Evolutionary conservation across 2,888 invertebrate species (phyloP).

Genomic region (Hydropsyche betteni): DNA sequence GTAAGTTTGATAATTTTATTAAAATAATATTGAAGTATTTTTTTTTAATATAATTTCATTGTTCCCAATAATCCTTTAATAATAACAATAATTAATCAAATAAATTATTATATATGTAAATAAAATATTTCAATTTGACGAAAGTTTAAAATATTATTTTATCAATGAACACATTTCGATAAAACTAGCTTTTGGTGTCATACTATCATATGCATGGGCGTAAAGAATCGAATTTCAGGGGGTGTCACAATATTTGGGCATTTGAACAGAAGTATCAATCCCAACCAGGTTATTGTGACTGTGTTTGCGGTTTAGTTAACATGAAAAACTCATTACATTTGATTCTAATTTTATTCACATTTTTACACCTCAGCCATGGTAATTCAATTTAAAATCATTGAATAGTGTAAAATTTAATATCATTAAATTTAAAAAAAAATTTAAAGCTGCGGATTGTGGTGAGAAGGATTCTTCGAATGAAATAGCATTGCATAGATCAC

Average conservation of each 20-base stretch:
- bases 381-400: not conserved
- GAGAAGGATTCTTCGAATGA: constrained; percentile 56
- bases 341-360: constrained; percentile 1
- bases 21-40: not conserved
- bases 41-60: not conserved
- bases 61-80: no score
- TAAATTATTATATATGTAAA: no score
- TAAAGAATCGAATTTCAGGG: constrained; percentile 44
- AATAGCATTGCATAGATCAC: constrained; percentile 62
- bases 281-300: not conserved
- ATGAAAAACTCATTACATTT: constrained; percentile 31
- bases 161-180: no score
- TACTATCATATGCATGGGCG: constrained; percentile 35
- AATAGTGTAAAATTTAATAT: not conserved
- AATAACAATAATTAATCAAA: no score
- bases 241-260: constrained; percentile 61
- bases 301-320: not conserved
- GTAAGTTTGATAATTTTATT: no score
- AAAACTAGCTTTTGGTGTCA: no score
- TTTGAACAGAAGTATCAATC: not conserved
- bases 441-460: constrained; percentile 28
- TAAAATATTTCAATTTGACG: no score
- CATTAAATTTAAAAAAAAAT: constrained; percentile 14
- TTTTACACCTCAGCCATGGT: not conserved
- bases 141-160: no score